Evolutionary conservation across 2,113 vertebrate species (phyloP).

Genomic region (Vicugna pacos): DNA sequence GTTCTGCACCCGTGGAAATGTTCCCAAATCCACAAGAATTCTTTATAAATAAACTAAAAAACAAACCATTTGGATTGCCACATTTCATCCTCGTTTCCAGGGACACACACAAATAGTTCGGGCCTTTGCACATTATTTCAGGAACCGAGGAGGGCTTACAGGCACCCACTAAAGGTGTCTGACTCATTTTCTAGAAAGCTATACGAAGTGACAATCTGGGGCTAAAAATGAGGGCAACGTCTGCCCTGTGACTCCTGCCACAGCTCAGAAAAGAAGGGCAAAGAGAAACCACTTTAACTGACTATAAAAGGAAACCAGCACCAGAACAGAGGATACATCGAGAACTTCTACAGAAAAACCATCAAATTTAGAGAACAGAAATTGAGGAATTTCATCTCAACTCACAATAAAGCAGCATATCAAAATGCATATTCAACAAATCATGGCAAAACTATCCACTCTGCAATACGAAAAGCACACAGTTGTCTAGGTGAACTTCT

Average conservation of each 20-base stretch:
- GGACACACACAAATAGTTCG: constrained; percentile 63
- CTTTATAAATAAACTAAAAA: constrained; percentile 79
- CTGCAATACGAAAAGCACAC: neutral
- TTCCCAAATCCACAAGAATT: constrained; percentile 70
- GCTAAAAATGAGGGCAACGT: constrained; percentile 30
- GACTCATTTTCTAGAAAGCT: constrained; percentile 79
- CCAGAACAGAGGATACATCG: neutral
- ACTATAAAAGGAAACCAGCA: neutral
- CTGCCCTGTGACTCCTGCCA: constrained; percentile 41
- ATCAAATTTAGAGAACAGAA: neutral
- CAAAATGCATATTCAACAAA: neutral
- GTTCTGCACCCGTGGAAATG: constrained; percentile 69
- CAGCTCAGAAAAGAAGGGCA: constrained; percentile 29
- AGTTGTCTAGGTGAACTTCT: neutral
- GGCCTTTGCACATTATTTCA: constrained; percentile 57
- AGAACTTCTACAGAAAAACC: neutral
- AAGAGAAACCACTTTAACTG: constrained; percentile 14
- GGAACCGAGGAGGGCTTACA: neutral
- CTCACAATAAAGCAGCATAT: neutral
- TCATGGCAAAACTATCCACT: neutral
- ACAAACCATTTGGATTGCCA: constrained; percentile 58
- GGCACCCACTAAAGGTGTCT: constrained; percentile 53
- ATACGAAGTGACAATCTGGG: constrained; percentile 44
- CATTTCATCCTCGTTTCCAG: constrained; percentile 69
- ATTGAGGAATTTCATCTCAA: constrained; percentile 7